Conservation (phyloP, 1,140 invertebrate species). For the Stegodyphus dumicola region DNA sequence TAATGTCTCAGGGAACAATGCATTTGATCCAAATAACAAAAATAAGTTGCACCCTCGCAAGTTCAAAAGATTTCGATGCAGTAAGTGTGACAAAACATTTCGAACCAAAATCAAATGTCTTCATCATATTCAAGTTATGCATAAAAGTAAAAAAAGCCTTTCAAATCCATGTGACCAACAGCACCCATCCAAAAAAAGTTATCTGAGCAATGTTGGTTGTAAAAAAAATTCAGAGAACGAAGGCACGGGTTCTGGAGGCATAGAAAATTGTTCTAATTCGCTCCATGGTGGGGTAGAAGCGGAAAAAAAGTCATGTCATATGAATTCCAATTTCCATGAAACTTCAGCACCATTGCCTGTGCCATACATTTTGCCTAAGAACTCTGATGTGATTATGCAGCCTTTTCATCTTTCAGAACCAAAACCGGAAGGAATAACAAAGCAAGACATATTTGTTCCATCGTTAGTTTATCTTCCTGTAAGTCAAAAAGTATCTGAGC, state of each 20-base stretch:
- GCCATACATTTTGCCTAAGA: slow-evolving; percentile 47
- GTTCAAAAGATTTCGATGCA: slow-evolving; percentile 69
- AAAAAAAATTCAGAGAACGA: slow-evolving; percentile 15
- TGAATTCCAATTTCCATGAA: slow-evolving; percentile 16
- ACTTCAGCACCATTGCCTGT: slow-evolving; percentile 9
- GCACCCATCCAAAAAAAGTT: slow-evolving; percentile 29
- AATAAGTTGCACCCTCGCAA: slow-evolving; percentile 3
- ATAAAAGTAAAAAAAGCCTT: slow-evolving; percentile 63
- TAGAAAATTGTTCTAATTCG: slow-evolving; percentile 34
- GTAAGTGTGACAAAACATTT: slow-evolving; percentile 70
- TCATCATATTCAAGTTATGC: slow-evolving; percentile 68
- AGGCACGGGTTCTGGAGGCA: slow-evolving; percentile 17
- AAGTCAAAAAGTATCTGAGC: slow-evolving; percentile 80
- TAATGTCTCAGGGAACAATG: slow-evolving; percentile 22
- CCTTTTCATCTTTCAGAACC: slow-evolving; percentile 82
- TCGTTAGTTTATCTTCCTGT: slow-evolving; percentile 93
- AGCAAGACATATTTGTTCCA: slow-evolving; percentile 74
- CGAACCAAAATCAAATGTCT: slow-evolving; percentile 67
- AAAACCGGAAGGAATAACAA: slow-evolving; percentile 33
- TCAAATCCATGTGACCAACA: slow-evolving; percentile 25
- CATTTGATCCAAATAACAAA: slow-evolving; percentile 11
- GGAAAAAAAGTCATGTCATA: not conserved
- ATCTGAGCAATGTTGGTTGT: not conserved
- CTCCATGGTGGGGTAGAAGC: slow-evolving; percentile 6
- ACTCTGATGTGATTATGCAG: slow-evolving; percentile 78